These are phyloP conservation scores for Arctopsyche grandis DNA, from an alignment of 1,140 invertebrate species.

Conservation along the genomic window DNA sequence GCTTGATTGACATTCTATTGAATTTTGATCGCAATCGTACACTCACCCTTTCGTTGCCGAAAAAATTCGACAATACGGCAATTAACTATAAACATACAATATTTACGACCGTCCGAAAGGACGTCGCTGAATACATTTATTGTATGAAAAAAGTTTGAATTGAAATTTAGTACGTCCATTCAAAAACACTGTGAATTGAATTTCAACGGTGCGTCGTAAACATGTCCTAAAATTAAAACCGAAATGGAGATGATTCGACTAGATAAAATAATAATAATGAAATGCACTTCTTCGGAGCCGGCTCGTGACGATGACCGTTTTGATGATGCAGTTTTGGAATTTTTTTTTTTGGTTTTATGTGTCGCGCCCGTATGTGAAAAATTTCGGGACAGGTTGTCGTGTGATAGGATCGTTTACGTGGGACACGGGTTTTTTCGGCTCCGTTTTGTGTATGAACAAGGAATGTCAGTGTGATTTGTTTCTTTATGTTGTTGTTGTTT, in stretches of 20 bases:
- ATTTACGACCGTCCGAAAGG: not conserved
- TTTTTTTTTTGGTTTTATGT: constrained; percentile 10
- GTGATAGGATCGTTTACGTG: constrained; percentile 38
- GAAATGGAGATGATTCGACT: constrained; percentile 5
- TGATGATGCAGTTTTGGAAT: not conserved
- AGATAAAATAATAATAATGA: constrained; percentile 11
- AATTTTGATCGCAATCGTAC: too few relatives aligned
- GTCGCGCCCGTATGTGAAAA: constrained; percentile 27
- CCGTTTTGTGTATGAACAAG: constrained; percentile 13
- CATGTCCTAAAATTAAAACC: not conserved
- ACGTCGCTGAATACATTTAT: not conserved
- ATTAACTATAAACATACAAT: not conserved
- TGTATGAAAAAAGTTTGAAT: not conserved
- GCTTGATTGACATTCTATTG: too few relatives aligned
- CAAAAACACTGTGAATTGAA: not conserved
- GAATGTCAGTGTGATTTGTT: constrained; percentile 40
- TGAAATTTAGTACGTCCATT: not conserved
- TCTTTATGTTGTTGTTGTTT: constrained; percentile 21
- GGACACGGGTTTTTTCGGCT: constrained; percentile 12
- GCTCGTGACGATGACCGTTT: constrained; percentile 8
- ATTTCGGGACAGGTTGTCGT: constrained; percentile 32
- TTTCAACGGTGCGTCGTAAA: not conserved
- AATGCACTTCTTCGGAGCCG: not conserved
- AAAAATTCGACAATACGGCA: not conserved
- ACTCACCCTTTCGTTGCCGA: too few relatives aligned